Conservation (phyloP, 2,797 vertebrate species). For the Simalia tracyae region DNA sequence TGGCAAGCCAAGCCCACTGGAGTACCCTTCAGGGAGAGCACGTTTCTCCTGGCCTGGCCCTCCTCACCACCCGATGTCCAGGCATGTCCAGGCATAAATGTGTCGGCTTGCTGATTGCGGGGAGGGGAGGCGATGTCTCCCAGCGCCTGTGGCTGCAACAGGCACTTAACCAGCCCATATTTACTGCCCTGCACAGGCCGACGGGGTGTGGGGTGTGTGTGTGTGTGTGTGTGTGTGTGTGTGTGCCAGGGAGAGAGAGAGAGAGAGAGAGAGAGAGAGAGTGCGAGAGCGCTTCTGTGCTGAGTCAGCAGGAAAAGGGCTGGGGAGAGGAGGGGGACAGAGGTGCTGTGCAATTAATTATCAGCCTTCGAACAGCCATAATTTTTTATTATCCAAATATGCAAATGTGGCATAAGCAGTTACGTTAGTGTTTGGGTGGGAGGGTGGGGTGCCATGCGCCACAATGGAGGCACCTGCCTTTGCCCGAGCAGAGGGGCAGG, state of each 20-base stretch:
- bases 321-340: constrained; percentile 51
- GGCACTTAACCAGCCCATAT: constrained; percentile 65
- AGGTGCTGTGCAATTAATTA: constrained; percentile 71
- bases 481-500: not conserved
- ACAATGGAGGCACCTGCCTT: not conserved
- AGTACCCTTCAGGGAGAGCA: accelerated
- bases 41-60: not conserved
- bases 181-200: constrained; percentile 51
- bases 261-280: not conserved
- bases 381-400: constrained; percentile 77
- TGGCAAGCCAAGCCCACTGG: too few species aligned
- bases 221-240: not conserved
- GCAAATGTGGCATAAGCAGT: constrained; percentile 63
- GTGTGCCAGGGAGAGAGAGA: too few species aligned
- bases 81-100: constrained; percentile 60
- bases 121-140: constrained; percentile 43
- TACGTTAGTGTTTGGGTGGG: constrained; percentile 27
- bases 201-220: not conserved
- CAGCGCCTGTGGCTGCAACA: constrained; percentile 54
- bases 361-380: constrained; percentile 64
- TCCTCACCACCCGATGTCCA: accelerated
- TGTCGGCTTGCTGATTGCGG: constrained; percentile 59
- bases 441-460: constrained; percentile 10
- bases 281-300: constrained; percentile 29
- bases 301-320: constrained; percentile 67